Evolutionary conservation across 2,113 vertebrate species (phyloP).

Genomic region (Centropus bengalensis): DNA sequence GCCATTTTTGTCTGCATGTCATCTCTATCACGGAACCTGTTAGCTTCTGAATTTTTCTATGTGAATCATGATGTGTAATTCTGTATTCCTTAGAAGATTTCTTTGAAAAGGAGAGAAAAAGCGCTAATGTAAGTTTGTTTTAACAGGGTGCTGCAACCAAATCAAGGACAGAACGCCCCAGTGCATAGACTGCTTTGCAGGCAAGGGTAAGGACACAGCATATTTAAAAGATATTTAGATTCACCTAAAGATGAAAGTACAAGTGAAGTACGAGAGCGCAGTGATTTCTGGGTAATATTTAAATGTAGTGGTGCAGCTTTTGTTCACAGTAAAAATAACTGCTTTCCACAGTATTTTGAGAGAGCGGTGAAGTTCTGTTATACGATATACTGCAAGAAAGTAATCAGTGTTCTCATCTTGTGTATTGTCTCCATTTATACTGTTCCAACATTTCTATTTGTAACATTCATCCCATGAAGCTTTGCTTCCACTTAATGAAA

Average conservation of each 20-base stretch:
- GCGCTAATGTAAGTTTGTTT: constrained; percentile 37
- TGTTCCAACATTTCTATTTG: constrained; percentile 53
- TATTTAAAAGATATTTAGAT: no score
- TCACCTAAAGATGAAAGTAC: not conserved
- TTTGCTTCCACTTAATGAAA: constrained; percentile 52
- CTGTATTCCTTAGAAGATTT: not conserved
- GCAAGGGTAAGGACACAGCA: constrained; percentile 83
- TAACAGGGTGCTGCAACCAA: constrained; percentile 85
- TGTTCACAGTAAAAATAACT: not conserved
- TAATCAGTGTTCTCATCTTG: constrained; percentile 9
- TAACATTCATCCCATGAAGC: constrained; percentile 70
- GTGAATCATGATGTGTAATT: not conserved
- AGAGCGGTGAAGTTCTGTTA: constrained; percentile 10
- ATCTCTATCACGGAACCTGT: not conserved
- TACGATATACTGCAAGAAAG: not conserved
- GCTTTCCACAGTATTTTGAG: not conserved
- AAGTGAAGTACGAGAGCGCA: not conserved
- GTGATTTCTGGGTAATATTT: not conserved
- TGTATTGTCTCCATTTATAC: constrained; percentile 56
- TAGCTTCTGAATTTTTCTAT: not conserved
- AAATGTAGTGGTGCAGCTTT: not conserved
- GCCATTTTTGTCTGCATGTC: not conserved
- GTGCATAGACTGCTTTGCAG: constrained; percentile 83
- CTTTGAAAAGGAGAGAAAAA: not conserved
- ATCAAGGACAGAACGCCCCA: constrained; percentile 88